Base-by-base conservation (phyloP, 2,888 invertebrate species). In the Steinernema hermaphroditum region DNA sequence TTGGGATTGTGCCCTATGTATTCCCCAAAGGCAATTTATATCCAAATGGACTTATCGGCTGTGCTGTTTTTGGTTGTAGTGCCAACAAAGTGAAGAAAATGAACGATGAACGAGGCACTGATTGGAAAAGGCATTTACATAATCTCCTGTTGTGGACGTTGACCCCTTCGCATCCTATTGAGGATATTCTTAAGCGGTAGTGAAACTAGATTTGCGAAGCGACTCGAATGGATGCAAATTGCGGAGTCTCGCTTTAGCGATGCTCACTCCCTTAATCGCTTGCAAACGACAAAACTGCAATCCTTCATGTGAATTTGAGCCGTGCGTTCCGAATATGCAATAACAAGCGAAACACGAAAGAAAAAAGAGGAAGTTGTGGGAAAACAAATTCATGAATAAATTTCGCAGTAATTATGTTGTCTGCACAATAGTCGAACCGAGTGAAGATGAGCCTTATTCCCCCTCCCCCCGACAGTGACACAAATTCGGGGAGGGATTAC, bases 11-110 rank as follows among this genome's bases (percentile, higher is more conserved):
- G 62, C 16, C 62, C 62, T 32, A 22, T 62, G 62, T 62, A 62
- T 62, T 62, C 62, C 62, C 62, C 32, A 62, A 62, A 62, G 62
- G 62, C 62, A 32, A 62, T 62, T 62, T 32, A 62, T 62, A 62
- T 62, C 62, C 62, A 29, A 37, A 62, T 62, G 62, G 62, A 62
- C 62, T 62, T 62, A 27, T 34, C 62, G 16, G 34, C 27, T 62
- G 29, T 19, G 32, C 32, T 62, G 62, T 62, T 62, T 62, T 62
- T 34, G 62, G 62, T n/a, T 62, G 62, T 62, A 27, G 32, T 1
- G 62, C 62, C 32, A 32, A 19, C 27, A 32, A 29, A 32, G 27
- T 6, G 62, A 32, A 19, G 32, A 32, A 29, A 32, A 32, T 6
- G 62, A 62, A 62, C 29, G 62, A 29, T 32, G 62, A 62, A n/a